These are phyloP conservation scores for Leptopilina clavipes DNA, from an alignment of 1,140 invertebrate genomes.

Conservation along the genomic window DNA sequence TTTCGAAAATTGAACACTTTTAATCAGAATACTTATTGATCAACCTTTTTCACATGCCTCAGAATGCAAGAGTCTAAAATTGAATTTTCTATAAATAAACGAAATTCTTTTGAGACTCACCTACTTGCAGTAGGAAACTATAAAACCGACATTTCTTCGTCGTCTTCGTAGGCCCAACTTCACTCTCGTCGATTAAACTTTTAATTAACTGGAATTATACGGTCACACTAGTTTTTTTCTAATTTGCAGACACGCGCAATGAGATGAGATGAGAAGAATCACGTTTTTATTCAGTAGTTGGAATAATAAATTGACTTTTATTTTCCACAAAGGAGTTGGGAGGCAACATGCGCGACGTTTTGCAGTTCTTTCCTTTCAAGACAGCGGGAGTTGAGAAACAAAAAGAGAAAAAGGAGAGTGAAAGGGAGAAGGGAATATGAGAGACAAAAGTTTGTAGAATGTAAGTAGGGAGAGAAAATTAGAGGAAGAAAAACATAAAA, in stretches of 20 bases:
- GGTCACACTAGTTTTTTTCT: background rate
- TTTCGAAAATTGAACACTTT: background rate
- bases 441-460: background rate
- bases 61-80: slow-evolving; percentile 12
- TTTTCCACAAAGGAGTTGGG: background rate
- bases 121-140: slow-evolving; percentile 14
- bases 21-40: background rate
- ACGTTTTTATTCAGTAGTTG: background rate
- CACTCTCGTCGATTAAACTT: background rate
- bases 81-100: slow-evolving; percentile 10
- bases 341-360: slow-evolving; percentile 14
- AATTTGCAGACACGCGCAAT: background rate
- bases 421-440: slow-evolving; percentile 1
- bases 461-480: slow-evolving; percentile 2
- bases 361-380: background rate
- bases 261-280: background rate
- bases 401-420: background rate
- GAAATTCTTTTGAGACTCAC: background rate
- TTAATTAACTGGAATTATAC: background rate
- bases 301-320: slow-evolving; percentile 1
- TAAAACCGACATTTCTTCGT: slow-evolving; percentile 16
- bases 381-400: background rate
- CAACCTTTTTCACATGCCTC: background rate
- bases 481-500: background rate
- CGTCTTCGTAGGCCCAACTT: background rate